Evolutionary conservation across 2,113 vertebrate species (phyloP), one percentile per base, ranked within the genome.

Genomic region (Anser cygnoides): DNA sequence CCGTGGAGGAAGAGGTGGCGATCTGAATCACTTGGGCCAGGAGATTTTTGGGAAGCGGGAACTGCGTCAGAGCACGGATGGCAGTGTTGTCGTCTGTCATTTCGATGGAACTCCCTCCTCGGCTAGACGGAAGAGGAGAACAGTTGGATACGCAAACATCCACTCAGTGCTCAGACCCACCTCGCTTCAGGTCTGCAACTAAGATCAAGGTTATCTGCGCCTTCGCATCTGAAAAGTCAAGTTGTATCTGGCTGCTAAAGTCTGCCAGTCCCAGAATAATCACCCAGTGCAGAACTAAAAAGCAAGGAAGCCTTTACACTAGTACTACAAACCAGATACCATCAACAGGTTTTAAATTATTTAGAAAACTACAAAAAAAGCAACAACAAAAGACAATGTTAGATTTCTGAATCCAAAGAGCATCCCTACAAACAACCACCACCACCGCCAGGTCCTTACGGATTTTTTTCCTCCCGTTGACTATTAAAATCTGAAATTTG

Each of bases 31-130:
- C 99, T 62, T 97, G 98, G 29, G 95, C 95, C 63, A 99, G 96
- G 12, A 99, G 98, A 26, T 98, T 98, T 97, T 99, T 99, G 39
- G 99, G 98, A 46, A 99, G 98, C 1, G 98, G 98, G 95, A 99
- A 99, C 86, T 98, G 97, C 1, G 98, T 98, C 74, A 99, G 97
- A 21, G 99, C 99, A 79, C 98, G 97, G 33, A 96, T 90, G 62
- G 98, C 95, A 2, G 96, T 96, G 52, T 97, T 95, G 28, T 98
- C 95, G 0, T 98, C 98, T 21, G 97, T 98, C 97, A 98, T 98
- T 61, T 98, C 98, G 87, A 98, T 94, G 75, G 97, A 97, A 11
- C 98, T 66, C 35, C 97, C 97, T 44, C 82, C 93, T 72, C 88
- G 94, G 84, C 50, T 86, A 21, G 13, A n/a, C 0, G 7, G 63